Conservation (phyloP, 2,113 vertebrate species). For the Dasypus novemcinctus region DNA sequence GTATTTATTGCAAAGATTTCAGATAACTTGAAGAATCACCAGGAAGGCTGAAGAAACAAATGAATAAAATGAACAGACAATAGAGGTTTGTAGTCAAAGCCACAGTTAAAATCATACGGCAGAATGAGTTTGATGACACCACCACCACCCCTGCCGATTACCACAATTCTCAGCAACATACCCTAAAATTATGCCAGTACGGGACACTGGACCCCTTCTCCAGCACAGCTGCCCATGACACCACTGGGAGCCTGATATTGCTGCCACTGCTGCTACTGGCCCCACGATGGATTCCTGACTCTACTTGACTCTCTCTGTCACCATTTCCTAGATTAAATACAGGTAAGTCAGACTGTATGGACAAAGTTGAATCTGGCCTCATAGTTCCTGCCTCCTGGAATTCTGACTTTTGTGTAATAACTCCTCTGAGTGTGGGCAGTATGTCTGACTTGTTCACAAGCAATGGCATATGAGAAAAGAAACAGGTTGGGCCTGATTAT, state of each 20-base stretch:
- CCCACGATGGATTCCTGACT: background rate
- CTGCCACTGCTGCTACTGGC: no score
- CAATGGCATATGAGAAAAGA: background rate
- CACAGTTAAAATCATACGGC: background rate
- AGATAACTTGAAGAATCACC: background rate
- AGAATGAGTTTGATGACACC: background rate
- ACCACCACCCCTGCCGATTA: no score
- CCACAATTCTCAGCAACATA: background rate
- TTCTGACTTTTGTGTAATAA: background rate
- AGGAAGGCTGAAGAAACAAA: background rate
- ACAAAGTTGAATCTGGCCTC: background rate
- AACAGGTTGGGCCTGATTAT: background rate
- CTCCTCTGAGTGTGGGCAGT: background rate
- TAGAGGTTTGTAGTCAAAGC: background rate
- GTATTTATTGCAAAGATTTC: conserved; percentile 35
- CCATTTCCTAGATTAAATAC: background rate
- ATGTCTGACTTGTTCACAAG: background rate
- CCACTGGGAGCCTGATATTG: no score
- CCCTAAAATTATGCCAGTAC: background rate
- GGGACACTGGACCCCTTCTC: no score
- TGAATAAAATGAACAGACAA: background rate
- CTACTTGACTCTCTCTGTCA: background rate
- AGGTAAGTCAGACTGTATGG: background rate
- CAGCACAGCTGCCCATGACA: no score
- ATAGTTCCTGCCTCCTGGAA: background rate